Evolutionary conservation across 2,113 vertebrate genomes (phyloP).

Genomic region (Lamprologus ornatipinnis): DNA sequence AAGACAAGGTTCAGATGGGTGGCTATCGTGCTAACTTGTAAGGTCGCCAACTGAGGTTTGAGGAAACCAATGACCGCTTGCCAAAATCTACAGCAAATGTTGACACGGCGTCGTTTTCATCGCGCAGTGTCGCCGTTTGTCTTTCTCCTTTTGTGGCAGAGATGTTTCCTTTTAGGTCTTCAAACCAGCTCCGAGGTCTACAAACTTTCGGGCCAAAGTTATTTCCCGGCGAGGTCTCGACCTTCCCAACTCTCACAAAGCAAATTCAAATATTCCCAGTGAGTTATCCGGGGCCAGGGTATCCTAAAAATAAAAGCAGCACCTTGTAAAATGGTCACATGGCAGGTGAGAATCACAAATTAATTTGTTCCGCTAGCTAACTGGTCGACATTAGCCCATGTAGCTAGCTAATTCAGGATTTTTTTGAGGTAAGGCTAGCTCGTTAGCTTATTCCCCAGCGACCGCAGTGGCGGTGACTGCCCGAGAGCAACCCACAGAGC

Average conservation of each 20-base stretch:
- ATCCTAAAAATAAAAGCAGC: constrained; percentile 1
- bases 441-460: constrained; percentile 33
- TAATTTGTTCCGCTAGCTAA: not conserved
- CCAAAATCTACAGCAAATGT: not conserved
- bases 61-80: not conserved
- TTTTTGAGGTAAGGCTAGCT: constrained; percentile 24
- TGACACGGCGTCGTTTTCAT: not conserved
- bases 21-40: constrained; percentile 37
- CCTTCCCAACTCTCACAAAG: constrained; percentile 36
- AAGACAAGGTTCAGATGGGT: constrained; percentile 21
- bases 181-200: not conserved
- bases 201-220: constrained; percentile 66
- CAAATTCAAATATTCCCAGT: constrained; percentile 5
- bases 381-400: constrained; percentile 22
- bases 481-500: constrained; percentile 27
- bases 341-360: constrained; percentile 6
- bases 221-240: constrained; percentile 47
- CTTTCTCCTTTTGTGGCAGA: not conserved
- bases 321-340: constrained; percentile 15
- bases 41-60: not conserved
- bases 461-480: constrained; percentile 23
- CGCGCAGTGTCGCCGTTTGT: not conserved
- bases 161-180: not conserved
- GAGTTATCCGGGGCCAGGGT: not conserved
- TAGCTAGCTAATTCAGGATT: constrained; percentile 11